Conservation (phyloP, 2,888 invertebrate genomes). For the Cosmia pyralina region DNA sequence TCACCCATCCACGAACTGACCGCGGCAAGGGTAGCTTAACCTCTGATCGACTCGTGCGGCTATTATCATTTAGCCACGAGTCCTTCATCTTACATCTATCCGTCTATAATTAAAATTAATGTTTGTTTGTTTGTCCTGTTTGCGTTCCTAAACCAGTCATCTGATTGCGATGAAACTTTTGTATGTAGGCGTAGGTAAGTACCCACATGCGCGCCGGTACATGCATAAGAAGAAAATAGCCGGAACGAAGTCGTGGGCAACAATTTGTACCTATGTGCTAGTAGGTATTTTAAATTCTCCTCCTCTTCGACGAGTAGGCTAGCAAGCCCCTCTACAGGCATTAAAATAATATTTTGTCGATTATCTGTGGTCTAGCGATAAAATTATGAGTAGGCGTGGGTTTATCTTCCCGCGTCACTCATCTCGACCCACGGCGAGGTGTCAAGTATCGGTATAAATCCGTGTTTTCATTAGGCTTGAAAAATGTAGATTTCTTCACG, state of each 20-base stretch:
- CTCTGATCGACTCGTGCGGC: too few relatives aligned
- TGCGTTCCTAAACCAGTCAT: not conserved
- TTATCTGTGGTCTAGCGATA: not conserved
- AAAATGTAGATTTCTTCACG: too few relatives aligned
- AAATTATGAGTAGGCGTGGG: not conserved
- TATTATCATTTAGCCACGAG: too few relatives aligned
- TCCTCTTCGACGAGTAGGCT: not conserved
- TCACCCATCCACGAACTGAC: too few relatives aligned
- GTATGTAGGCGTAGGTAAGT: not conserved
- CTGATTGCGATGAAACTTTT: not conserved
- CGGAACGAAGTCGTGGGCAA: not conserved
- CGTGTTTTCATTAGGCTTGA: not conserved
- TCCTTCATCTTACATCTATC: not conserved
- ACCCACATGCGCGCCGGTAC: not conserved
- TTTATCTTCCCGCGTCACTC: not conserved
- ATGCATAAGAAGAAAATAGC: not conserved
- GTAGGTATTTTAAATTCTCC: not conserved
- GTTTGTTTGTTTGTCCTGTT: not conserved
- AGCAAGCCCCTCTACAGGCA: not conserved
- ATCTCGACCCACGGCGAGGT: not conserved
- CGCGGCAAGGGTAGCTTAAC: too few relatives aligned
- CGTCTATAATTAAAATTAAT: not conserved
- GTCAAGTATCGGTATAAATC: not conserved
- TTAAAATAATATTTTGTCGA: not conserved
- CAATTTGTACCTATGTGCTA: too few relatives aligned